These are phyloP conservation scores for Pyxicephalus adspersus DNA, from an alignment of 2,113 vertebrate species.

Conservation along the genomic window DNA sequence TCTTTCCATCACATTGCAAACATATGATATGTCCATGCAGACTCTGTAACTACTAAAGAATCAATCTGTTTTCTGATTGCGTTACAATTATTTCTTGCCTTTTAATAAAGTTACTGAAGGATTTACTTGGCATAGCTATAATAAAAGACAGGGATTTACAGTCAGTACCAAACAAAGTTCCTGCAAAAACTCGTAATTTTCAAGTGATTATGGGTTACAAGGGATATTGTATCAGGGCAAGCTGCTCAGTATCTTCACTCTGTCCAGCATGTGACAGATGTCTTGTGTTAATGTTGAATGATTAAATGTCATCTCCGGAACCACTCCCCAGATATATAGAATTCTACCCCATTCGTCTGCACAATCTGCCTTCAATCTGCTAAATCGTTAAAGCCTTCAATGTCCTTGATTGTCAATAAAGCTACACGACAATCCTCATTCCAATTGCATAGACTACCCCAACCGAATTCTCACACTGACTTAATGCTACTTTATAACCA, in stretches of 20 bases:
- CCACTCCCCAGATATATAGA: constrained; percentile 66
- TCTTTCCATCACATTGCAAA: neutral
- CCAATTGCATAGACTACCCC: constrained; percentile 30
- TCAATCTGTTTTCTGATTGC: constrained; percentile 68
- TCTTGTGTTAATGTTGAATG: constrained; percentile 79
- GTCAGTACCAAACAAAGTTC: constrained; percentile 68
- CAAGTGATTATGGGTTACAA: constrained; percentile 75
- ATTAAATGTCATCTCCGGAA: constrained; percentile 77
- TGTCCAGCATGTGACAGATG: constrained; percentile 75
- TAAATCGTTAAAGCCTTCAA: constrained; percentile 59
- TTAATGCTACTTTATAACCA: constrained; percentile 45
- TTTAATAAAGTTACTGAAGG: constrained; percentile 76
- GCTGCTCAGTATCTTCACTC: constrained; percentile 63
- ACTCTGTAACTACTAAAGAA: constrained; percentile 63
- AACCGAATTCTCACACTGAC: constrained; percentile 40
- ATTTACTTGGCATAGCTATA: constrained; percentile 78
- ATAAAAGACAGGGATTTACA: constrained; percentile 79
- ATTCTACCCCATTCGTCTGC: constrained; percentile 59
- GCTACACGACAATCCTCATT: neutral
- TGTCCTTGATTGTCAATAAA: constrained; percentile 56
- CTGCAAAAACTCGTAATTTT: constrained; percentile 72
- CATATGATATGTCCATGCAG: neutral
- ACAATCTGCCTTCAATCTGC: constrained; percentile 79
- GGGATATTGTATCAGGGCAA: constrained; percentile 71
- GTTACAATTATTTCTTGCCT: constrained; percentile 73